Evolutionary conservation across 2,888 invertebrate species (phyloP), one percentile per base, ranked within the genome.

Genomic region (Belgica antarctica): DNA sequence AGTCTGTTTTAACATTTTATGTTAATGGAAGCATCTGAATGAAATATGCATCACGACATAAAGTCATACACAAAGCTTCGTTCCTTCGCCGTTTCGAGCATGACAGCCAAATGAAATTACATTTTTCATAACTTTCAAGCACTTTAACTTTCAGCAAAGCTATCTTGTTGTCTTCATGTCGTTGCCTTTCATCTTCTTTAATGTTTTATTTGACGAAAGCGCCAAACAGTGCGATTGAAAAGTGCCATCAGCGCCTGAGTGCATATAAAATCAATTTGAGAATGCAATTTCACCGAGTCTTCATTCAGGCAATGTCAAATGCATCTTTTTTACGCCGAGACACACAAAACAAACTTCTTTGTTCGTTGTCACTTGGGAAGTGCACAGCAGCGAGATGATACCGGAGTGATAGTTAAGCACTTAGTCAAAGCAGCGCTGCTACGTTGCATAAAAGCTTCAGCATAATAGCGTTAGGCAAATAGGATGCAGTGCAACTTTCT

Each of bases 41-140:
- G 41, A 63, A 34, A 63, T 41, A 63, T 63, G 63, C 63, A 63
- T 22, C 24, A 41, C 63, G 41, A 34, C 36, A 63, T 41, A 22
- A 36, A 52, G 24, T 52, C 22, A 12, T 22, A 52, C 8, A 19
- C 24, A 52, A 52, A 52, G 2, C 24, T 52, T 24, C 5, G 8
- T 5, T 41, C 41, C 15, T 31, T 31, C 34, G 12, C 34, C 12
- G 5, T 31, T 31, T 12, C 41, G 15, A 41, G 41, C 41, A 41
- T 12, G 41, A 41, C 41, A 41, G 2, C 22, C n/a, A 52, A 59
- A 59, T 10, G 36, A 62, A 65, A 65, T 65, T 65, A 65, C 47
- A 63, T 46, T 65, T 47, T 65, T 65, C 65, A 65, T 65, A 65
- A 65, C 27, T 46, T 47, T 65, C 62, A 52, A 19, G 52, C 52